phyloP scores from a whole-genome alignment of 2,113 vertebrate species.

The Alethe diademata region DNA sequence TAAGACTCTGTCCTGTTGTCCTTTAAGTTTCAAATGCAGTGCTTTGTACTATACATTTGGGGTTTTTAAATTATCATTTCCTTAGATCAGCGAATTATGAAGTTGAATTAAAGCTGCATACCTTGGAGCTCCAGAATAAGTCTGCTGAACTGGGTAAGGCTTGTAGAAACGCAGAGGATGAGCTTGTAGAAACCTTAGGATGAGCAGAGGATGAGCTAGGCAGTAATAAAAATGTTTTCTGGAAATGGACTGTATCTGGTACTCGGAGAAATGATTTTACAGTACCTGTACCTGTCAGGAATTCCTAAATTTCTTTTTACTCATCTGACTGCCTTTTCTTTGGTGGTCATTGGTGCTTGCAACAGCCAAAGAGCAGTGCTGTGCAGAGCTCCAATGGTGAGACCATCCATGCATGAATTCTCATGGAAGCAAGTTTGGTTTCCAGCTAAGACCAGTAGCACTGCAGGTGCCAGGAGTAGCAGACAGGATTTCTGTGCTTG shows the following conservation, averaged over 20 bases:
- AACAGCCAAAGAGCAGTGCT: not conserved
- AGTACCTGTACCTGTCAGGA: not conserved
- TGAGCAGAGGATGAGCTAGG: not conserved
- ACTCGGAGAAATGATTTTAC: not conserved
- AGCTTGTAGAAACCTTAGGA: not conserved
- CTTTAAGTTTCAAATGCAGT: not conserved
- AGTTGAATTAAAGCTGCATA: slow-evolving; percentile 47
- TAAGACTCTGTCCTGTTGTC: not conserved
- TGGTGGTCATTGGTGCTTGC: not conserved
- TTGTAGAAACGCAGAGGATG: not conserved
- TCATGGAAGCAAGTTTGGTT: not conserved
- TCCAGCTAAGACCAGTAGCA: not conserved
- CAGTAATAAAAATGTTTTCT: not conserved
- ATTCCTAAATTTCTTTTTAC: not conserved
- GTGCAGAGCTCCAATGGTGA: not conserved
- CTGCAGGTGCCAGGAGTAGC: not conserved
- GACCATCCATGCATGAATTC: not conserved
- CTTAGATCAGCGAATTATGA: slow-evolving; percentile 64
- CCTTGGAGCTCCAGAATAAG: slow-evolving; percentile 65
- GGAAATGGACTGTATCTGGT: not conserved
- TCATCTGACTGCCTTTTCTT: not conserved
- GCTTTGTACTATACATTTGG: not conserved
- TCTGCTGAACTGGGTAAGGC: slow-evolving; percentile 74
- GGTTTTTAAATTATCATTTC: slow-evolving; percentile 5
- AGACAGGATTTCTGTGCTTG: not conserved